phyloP scores from a whole-genome alignment of 2,797 vertebrate species.

The Gallinago nigripennis region DNA sequence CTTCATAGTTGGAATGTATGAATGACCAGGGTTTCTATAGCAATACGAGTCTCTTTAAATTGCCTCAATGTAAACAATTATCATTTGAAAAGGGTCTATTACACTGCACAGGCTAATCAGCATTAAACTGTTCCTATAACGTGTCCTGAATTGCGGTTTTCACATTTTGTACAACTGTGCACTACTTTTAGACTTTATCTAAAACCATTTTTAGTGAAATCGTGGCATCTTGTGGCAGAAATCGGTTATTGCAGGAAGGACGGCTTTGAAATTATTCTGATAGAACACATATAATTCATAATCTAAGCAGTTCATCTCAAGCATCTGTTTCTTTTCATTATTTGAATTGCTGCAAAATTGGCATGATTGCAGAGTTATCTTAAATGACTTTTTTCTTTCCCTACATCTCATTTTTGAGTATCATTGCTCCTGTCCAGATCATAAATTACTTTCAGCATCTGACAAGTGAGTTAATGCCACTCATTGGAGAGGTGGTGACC shows the following conservation, averaged over 20 bases:
- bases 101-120: background rate
- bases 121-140: background rate
- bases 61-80: background rate
- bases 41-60: background rate
- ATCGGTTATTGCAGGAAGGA: background rate
- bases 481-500: background rate
- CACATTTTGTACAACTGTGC: background rate
- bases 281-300: accelerated
- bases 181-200: too few species aligned
- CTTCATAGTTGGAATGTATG: background rate
- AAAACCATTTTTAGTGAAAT: background rate
- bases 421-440: background rate
- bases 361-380: accelerated
- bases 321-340: background rate
- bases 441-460: background rate
- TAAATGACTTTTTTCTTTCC: background rate
- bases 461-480: background rate
- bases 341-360: accelerated
- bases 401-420: background rate
- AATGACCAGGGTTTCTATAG: background rate
- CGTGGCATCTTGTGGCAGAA: conserved; percentile 42
- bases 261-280: accelerated
- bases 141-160: background rate
- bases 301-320: background rate
- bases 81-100: background rate